Percentiles rank a stretch among this genome's conserved stretches.
Evolutionary conservation across 2,113 vertebrate genomes (phyloP).

Genomic region (Castor canadensis): DNA sequence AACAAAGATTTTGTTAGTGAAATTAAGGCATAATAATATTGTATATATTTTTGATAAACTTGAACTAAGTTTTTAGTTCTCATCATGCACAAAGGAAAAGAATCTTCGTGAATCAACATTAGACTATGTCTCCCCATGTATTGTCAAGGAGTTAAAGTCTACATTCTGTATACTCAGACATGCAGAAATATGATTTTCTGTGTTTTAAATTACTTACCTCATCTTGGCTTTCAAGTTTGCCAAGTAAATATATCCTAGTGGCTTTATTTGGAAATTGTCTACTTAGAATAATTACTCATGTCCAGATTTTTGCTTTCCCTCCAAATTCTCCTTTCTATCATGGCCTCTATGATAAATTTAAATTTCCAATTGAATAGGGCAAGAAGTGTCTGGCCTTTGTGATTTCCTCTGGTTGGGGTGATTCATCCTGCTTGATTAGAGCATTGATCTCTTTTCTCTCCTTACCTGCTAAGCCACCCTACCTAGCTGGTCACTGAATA

Average conservation of each 20-base stretch:
- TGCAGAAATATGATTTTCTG: slow-evolving; percentile 49
- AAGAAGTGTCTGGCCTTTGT: background rate
- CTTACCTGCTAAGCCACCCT: background rate
- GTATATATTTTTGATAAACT: background rate
- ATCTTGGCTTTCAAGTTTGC: slow-evolving; percentile 58
- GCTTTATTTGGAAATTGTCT: slow-evolving; percentile 57
- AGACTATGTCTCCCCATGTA: background rate
- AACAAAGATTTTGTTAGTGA: background rate
- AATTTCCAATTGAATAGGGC: background rate
- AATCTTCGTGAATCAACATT: background rate
- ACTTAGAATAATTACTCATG: slow-evolving; percentile 53
- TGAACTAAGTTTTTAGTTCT: slow-evolving; percentile 29
- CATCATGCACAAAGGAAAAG: background rate
- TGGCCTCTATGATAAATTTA: background rate
- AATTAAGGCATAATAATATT: background rate
- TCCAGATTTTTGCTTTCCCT: slow-evolving; percentile 35
- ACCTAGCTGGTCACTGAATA: background rate
- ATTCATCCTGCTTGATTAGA: background rate
- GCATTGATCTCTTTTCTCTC: background rate
- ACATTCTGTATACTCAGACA: background rate
- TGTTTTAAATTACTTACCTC: slow-evolving; percentile 72
- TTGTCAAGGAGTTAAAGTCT: slow-evolving; percentile 9
- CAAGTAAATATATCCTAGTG: slow-evolving; percentile 45
- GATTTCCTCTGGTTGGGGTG: background rate
- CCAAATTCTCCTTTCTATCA: background rate